Conservation (phyloP, 2,888 invertebrate species). For the Philaethria dido region DNA sequence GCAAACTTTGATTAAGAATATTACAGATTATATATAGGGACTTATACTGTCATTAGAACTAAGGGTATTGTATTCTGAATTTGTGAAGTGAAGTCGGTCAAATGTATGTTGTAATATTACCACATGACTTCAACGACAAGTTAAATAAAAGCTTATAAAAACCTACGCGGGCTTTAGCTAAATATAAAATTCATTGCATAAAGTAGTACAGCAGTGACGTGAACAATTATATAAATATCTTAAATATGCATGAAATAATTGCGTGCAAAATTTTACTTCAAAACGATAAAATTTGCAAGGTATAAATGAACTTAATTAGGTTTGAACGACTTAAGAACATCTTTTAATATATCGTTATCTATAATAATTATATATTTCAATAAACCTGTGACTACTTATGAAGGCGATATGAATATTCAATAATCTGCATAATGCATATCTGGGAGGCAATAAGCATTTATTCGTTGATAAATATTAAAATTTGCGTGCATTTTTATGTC, state of each 20-base stretch:
- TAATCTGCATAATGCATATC: slow-evolving; percentile 63
- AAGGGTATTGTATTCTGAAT: too few species aligned
- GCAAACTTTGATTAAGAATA: too few species aligned
- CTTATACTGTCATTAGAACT: too few species aligned
- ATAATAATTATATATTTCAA: slow-evolving; percentile 35
- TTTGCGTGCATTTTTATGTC: slow-evolving; percentile 58
- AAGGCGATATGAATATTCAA: slow-evolving; percentile 52
- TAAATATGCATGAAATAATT: slow-evolving; percentile 12
- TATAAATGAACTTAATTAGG: slow-evolving; percentile 21
- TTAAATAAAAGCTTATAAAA: too few species aligned
- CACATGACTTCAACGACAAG: too few species aligned
- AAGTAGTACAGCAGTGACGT: neutral
- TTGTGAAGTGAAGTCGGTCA: too few species aligned
- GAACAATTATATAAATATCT: neutral
- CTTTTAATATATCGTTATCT: slow-evolving; percentile 20
- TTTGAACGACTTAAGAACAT: slow-evolving; percentile 8
- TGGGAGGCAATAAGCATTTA: slow-evolving; percentile 58
- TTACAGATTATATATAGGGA: too few species aligned
- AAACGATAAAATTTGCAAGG: slow-evolving; percentile 11
- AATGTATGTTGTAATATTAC: too few species aligned
- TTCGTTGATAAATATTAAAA: slow-evolving; percentile 75
- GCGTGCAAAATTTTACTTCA: slow-evolving; percentile 1
- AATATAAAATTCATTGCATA: neutral
- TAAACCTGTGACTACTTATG: slow-evolving; percentile 33
- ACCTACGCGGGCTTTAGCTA: neutral